Conservation (phyloP, 1,140 invertebrate genomes). For the Odontomachus brunneus region DNA sequence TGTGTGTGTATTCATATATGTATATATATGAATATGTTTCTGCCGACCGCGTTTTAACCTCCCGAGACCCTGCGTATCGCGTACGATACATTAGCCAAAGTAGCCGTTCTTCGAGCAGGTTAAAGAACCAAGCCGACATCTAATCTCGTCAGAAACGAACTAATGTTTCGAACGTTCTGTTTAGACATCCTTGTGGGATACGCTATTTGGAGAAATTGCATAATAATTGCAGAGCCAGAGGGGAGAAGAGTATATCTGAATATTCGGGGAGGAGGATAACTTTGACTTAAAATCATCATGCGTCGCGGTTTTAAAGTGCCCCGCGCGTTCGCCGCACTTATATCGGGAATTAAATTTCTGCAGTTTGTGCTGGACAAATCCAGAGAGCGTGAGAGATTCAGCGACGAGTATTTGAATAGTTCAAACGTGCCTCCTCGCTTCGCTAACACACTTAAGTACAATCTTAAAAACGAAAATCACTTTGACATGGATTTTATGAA, state of each 20-base stretch:
- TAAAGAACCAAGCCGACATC: background rate
- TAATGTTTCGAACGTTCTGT: background rate
- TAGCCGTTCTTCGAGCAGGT: constrained; percentile 4
- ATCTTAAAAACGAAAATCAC: background rate
- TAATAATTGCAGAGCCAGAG: background rate
- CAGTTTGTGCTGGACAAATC: background rate
- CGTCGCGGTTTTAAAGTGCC: background rate
- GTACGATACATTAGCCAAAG: constrained; percentile 25
- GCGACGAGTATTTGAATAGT: background rate
- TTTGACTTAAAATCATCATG: background rate
- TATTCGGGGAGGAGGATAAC: background rate
- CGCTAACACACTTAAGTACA: background rate
- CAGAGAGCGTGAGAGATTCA: background rate
- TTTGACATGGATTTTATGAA: constrained; percentile 1
- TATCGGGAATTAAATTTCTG: background rate
- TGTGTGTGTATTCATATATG: background rate
- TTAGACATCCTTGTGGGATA: background rate
- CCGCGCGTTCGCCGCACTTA: background rate
- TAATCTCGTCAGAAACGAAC: background rate
- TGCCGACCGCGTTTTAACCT: constrained; percentile 38
- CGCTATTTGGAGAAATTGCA: background rate
- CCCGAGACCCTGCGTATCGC: constrained; percentile 8
- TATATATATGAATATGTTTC: background rate
- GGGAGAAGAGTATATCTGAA: background rate
- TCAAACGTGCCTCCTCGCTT: background rate